A percentile compares a stretch with the other conserved stretches of the same genome.
Conservation (phyloP, 2,888 invertebrate species). For the Macaria liturata region DNA sequence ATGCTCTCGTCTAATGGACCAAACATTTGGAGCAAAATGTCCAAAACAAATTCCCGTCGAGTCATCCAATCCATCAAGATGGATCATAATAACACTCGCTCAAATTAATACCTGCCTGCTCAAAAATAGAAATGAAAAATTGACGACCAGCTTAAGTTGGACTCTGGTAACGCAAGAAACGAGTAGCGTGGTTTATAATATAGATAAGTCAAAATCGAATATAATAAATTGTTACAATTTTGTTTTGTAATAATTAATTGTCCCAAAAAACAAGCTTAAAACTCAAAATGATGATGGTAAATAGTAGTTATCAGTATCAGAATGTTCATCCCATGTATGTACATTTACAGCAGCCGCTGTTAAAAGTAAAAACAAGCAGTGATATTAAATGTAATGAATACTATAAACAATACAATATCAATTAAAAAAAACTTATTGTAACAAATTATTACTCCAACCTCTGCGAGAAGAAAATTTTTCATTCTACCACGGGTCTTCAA, state of each 20-base stretch:
- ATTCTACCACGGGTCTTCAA: slow-evolving; percentile 33
- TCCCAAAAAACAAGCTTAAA: too few species aligned
- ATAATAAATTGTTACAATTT: too few species aligned
- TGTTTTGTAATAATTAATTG: too few species aligned
- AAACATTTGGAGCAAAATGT: slow-evolving; percentile 47
- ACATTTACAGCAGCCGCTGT: too few species aligned
- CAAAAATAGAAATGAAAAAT: slow-evolving; percentile 62
- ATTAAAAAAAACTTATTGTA: not conserved
- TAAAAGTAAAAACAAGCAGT: too few species aligned
- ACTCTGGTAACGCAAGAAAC: slow-evolving; percentile 17
- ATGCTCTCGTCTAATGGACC: slow-evolving; percentile 33
- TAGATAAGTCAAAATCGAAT: too few species aligned
- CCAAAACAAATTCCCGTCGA: slow-evolving; percentile 60
- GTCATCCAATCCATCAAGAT: slow-evolving; percentile 77
- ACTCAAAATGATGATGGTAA: too few species aligned
- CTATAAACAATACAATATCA: too few species aligned
- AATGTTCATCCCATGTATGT: too few species aligned
- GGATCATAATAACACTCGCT: slow-evolving; percentile 73
- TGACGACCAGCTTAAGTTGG: slow-evolving; percentile 43
- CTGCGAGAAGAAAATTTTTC: not conserved
- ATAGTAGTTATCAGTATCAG: too few species aligned
- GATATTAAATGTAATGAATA: too few species aligned
- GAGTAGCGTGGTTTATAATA: too few species aligned
- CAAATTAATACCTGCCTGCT: slow-evolving; percentile 79
- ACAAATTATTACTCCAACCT: not conserved